Evolutionary conservation across 2,113 vertebrate genomes (phyloP).

Genomic region (Pelecanoides urinatrix): DNA sequence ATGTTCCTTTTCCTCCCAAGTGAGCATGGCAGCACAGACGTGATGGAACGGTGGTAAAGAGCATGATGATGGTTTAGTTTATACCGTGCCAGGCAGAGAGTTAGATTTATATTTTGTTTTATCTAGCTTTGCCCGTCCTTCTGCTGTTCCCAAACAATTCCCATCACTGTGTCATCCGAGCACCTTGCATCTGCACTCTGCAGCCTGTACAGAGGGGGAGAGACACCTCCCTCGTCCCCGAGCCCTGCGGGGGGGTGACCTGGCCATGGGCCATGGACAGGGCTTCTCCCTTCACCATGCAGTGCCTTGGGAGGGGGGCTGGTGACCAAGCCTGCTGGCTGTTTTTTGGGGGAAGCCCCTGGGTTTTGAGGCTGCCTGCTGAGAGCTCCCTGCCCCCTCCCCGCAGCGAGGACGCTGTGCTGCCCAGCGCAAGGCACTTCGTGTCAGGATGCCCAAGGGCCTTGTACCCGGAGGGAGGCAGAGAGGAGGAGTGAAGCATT

Average conservation of each 20-base stretch:
- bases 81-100: background rate
- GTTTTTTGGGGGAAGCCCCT: background rate
- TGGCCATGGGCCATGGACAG: fast-evolving
- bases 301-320: background rate
- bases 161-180: background rate
- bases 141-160: background rate
- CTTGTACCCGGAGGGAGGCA: background rate
- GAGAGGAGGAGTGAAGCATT: background rate
- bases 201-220: background rate
- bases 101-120: background rate
- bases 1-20: background rate
- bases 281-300: background rate
- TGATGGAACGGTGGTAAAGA: background rate
- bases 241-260: background rate
- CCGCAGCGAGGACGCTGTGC: fast-evolving
- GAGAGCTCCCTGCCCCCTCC: background rate
- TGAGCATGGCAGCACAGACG: background rate
- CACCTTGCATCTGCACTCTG: background rate
- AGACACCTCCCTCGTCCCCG: fast-evolving
- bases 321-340: fast-evolving
- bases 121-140: background rate
- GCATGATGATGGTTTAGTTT: background rate
- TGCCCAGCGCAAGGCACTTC: background rate
- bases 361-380: background rate
- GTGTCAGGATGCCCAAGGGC: too few relatives aligned